Percentiles rank a stretch among this genome's conserved stretches.
phyloP scores from a whole-genome alignment of 1,140 invertebrate genomes.

The Drosophila sp. region DNA sequence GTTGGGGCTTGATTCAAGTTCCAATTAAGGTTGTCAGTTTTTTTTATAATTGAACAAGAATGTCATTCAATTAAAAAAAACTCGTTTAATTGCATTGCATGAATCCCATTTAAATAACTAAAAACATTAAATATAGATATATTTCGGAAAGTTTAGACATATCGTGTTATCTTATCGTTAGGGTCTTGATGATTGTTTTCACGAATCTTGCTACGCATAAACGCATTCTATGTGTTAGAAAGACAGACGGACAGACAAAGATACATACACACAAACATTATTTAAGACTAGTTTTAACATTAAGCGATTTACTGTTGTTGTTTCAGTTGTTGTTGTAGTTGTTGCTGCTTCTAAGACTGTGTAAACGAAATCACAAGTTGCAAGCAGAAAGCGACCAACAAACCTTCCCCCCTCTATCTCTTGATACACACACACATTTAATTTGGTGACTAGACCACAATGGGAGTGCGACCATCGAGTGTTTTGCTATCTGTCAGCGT shows the following conservation, averaged over 20 bases:
- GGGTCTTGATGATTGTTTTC: neutral
- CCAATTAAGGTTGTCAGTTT: too few relatives aligned
- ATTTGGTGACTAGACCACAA: slow-evolving; percentile 61
- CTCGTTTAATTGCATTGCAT: too few relatives aligned
- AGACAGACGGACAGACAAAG: slow-evolving; percentile 37
- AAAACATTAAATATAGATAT: too few relatives aligned
- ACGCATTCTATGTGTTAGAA: slow-evolving; percentile 38
- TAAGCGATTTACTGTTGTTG: slow-evolving; percentile 54
- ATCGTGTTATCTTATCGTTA: slow-evolving; percentile 25
- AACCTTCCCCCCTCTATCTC: neutral
- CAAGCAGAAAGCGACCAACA: slow-evolving; percentile 32
- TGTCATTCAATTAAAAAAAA: too few relatives aligned
- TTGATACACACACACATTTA: neutral
- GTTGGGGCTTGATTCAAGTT: too few relatives aligned
- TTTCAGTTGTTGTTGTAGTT: slow-evolving; percentile 28
- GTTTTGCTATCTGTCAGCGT: slow-evolving; percentile 83
- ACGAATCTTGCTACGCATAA: slow-evolving; percentile 44
- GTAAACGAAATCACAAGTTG: slow-evolving; percentile 69
- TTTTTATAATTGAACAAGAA: too few relatives aligned
- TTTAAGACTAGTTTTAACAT: slow-evolving; percentile 76
- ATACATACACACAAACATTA: slow-evolving; percentile 72
- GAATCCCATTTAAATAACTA: too few relatives aligned
- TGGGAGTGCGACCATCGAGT: slow-evolving; percentile 77
- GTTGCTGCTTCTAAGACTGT: slow-evolving; percentile 40
- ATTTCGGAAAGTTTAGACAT: slow-evolving; percentile 8